Evolutionary conservation across 2,888 invertebrate species (phyloP), one percentile per base, ranked within the genome.

Genomic region (Meganola albula): DNA sequence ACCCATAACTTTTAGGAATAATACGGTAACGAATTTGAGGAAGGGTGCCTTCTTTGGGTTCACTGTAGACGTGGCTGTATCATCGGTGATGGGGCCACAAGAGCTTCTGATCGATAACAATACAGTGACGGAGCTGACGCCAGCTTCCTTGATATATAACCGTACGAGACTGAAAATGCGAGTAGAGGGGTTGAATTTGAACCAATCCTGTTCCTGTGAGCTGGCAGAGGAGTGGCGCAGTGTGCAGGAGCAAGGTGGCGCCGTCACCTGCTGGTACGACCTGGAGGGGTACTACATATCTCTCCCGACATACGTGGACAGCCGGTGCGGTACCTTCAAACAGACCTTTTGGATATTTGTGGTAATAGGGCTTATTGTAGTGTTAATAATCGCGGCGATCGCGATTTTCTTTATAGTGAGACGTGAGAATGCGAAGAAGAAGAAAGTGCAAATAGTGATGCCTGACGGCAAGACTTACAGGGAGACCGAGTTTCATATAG

Each of bases 401-500:
- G 69, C 87, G 12, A 73, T 85, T 35, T 67, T 87, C 29, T 70
- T 83, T 20, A 79, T 87, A 58, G 74, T 86, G 33, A 70, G 70
- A 39, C 55, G 78, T 34, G 85, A 83, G 63, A 80, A 88, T 67
- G 75, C 89, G 62, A 79, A 89, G 63, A 71, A 89, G 74, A 82
- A 90, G 73, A 76, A 88, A 82, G 59, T 91, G 52, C 89, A 90
- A 62, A 86, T 94, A 71, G 92, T 95, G 30, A 89, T 93, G 60
- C 94, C 95, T 0, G 94, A 94, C 53, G 92, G 93, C 1, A 89
- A 92, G 61, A 92, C 94, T 9, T 95, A 95, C 65, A 88, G 92
- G 60, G 94, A 95, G 79, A 95, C 95, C 6, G 94, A 95, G 76
- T 90, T 95, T 56, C 92, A 94, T 72, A 93, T 95, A 59, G 92